These are phyloP conservation scores for Acanthosepion lycidas DNA, from an alignment of 2,888 invertebrate genomes.

Conservation along the genomic window DNA sequence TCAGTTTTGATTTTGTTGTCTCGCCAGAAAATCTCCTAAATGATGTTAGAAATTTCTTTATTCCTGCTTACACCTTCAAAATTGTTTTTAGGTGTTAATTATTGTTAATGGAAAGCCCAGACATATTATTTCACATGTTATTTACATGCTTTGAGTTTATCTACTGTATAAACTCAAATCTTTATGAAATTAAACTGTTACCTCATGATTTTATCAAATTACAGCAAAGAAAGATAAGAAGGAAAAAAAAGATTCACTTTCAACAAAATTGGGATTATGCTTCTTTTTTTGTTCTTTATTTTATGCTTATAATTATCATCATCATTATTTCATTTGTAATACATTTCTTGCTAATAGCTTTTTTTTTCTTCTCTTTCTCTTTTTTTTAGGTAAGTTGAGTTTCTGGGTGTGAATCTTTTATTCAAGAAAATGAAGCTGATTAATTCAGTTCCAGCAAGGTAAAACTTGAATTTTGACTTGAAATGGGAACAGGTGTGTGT, in stretches of 20 bases:
- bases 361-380: background rate
- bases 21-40: background rate
- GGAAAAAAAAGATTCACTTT: background rate
- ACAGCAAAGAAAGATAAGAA: background rate
- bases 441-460: background rate
- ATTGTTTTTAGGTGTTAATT: background rate
- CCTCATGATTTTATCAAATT: background rate
- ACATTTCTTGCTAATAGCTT: background rate
- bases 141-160: background rate
- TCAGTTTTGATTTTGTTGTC: no score
- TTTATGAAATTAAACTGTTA: background rate
- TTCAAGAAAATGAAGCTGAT: background rate
- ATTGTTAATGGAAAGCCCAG: background rate
- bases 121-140: background rate
- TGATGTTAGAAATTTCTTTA: background rate
- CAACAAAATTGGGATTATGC: background rate
- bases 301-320: background rate
- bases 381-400: background rate
- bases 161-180: background rate
- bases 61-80: background rate
- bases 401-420: background rate
- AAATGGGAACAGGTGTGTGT: background rate
- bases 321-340: background rate
- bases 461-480: background rate
- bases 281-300: background rate